These are phyloP conservation scores for Nycteola revayana DNA, from an alignment of 2,888 invertebrate genomes.

Conservation along the genomic window DNA sequence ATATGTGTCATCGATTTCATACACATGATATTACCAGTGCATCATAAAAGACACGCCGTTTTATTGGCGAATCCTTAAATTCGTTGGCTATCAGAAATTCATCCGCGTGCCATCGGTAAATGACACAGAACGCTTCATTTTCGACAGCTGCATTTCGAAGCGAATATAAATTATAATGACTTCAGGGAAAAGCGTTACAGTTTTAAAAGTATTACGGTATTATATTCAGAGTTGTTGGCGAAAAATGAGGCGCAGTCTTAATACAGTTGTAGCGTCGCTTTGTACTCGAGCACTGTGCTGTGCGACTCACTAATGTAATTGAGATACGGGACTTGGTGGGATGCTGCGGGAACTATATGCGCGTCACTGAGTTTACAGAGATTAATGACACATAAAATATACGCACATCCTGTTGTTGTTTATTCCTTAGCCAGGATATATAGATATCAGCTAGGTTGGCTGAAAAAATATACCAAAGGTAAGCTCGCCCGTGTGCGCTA, in stretches of 20 bases:
- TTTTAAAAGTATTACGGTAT: constrained; percentile 32
- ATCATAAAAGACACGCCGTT: too few relatives aligned
- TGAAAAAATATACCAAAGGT: too few relatives aligned
- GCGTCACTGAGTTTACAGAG: background rate
- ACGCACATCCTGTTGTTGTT: too few relatives aligned
- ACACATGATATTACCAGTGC: too few relatives aligned
- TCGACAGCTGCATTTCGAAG: constrained; percentile 13
- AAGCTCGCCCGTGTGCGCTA: too few relatives aligned
- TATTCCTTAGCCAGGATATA: too few relatives aligned
- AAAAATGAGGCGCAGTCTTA: too few relatives aligned
- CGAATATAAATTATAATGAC: constrained; percentile 28
- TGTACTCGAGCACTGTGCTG: constrained; percentile 25
- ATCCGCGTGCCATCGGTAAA: constrained; percentile 9
- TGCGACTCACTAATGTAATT: constrained; percentile 35
- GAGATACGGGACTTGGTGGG: constrained; percentile 3
- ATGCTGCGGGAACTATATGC: background rate
- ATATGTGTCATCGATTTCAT: too few relatives aligned
- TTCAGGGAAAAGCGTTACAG: constrained; percentile 20
- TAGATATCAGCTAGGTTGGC: too few relatives aligned
- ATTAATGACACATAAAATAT: constrained; percentile 35
- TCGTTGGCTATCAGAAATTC: constrained; percentile 18
- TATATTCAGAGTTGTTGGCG: too few relatives aligned
- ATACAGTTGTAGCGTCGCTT: background rate
- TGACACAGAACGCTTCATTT: constrained; percentile 18
- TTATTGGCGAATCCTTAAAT: too few relatives aligned